phyloP scores from a whole-genome alignment of 2,797 vertebrate species.

The Ceryle rudis region DNA sequence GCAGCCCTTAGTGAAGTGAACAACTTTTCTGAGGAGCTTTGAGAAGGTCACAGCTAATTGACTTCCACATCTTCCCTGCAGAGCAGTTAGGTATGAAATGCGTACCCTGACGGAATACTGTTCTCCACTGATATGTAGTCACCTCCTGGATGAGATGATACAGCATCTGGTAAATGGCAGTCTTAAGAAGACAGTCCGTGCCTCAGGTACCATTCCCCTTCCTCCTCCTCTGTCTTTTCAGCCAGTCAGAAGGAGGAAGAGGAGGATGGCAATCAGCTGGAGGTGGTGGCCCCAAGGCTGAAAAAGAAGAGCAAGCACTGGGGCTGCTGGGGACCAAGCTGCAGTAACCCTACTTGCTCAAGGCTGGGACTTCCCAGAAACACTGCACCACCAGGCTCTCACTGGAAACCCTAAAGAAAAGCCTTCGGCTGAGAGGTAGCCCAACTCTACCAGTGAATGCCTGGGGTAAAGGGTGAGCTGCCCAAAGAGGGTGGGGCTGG shows the following conservation, averaged over 20 bases:
- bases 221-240: neutral
- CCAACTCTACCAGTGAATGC: neutral
- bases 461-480: fast-evolving
- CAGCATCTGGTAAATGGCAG: neutral
- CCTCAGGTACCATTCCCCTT: neutral
- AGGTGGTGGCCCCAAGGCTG: neutral
- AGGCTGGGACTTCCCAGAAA: neutral
- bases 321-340: neutral
- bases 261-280: neutral
- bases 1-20: neutral
- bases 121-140: neutral
- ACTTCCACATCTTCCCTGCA: neutral
- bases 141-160: neutral
- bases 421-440: neutral
- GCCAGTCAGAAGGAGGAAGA: neutral
- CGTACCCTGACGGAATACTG: neutral
- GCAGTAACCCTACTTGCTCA: neutral
- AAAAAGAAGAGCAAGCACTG: neutral
- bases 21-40: neutral
- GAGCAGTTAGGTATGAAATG: neutral
- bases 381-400: neutral
- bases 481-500: neutral
- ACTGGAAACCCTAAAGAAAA: neutral
- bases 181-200: neutral
- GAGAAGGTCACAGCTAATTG: neutral